Evolutionary conservation across 2,888 invertebrate genomes (phyloP).

Genomic region (Sabatieria punctata): DNA sequence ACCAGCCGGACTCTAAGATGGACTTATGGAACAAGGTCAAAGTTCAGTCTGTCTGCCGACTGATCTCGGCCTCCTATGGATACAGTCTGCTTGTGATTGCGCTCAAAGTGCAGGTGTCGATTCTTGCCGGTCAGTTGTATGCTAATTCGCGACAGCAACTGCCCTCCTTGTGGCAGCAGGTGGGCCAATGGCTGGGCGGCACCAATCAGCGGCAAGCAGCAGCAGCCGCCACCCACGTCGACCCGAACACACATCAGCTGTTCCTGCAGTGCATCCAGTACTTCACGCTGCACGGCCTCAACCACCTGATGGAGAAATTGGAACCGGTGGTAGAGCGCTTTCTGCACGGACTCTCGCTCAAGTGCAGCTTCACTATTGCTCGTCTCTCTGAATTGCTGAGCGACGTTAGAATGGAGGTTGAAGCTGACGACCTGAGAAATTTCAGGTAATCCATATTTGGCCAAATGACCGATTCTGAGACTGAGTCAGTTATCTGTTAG

Average conservation of each 20-base stretch:
- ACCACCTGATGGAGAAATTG: neutral
- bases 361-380: neutral
- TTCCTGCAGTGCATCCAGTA: slow-evolving; percentile 20
- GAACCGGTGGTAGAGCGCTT: neutral
- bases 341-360: neutral
- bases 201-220: neutral
- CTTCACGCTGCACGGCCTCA: slow-evolving; percentile 20
- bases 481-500: too few species aligned
- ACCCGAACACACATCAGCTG: slow-evolving; percentile 14
- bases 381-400: neutral
- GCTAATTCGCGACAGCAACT: slow-evolving; percentile 12
- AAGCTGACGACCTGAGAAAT: neutral
- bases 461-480: too few species aligned
- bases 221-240: neutral
- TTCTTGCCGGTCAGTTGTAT: slow-evolving; percentile 19
- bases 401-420: neutral
- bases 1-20: neutral
- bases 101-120: slow-evolving; percentile 20
- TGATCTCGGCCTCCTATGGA: slow-evolving; percentile 15
- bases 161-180: slow-evolving; percentile 1
- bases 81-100: slow-evolving; percentile 18
- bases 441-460: too few species aligned
- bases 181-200: slow-evolving; percentile 1
- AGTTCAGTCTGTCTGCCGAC: slow-evolving; percentile 11
- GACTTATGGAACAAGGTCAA: neutral